These are phyloP conservation scores for Abramis brama DNA, from an alignment of 2,113 vertebrate species.

Conservation along the genomic window DNA sequence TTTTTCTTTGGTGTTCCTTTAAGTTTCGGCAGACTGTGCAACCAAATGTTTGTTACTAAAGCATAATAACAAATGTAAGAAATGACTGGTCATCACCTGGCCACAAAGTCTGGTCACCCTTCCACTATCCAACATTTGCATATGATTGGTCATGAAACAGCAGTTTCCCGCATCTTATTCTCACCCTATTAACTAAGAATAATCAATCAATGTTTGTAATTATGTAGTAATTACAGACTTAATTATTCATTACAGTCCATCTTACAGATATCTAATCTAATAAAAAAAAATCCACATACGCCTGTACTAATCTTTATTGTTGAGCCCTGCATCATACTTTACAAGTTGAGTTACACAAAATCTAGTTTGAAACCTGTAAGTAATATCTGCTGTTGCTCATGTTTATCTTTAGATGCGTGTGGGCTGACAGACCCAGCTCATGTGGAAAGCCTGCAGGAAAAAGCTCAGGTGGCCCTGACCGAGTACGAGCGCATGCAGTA, in stretches of 20 bases:
- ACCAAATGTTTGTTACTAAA: not conserved
- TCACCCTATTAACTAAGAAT: not conserved
- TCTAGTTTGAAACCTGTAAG: not conserved
- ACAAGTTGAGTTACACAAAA: not conserved
- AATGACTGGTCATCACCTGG: not conserved
- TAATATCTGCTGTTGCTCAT: conserved; percentile 26
- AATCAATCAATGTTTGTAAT: not conserved
- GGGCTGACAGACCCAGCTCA: conserved; percentile 90
- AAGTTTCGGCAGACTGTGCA: not conserved
- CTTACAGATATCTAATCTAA: not conserved
- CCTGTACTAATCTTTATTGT: not conserved
- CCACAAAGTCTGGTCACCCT: not conserved
- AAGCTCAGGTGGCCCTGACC: conserved; percentile 92
- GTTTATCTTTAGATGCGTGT: conserved; percentile 83
- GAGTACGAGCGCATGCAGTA: conserved; percentile 92
- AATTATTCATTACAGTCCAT: not conserved
- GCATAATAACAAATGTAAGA: not conserved
- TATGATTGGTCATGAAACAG: not conserved
- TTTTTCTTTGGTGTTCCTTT: not conserved
- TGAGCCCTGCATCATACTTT: not conserved
- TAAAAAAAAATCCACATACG: no score
- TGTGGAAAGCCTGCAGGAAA: conserved; percentile 94
- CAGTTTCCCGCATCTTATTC: not conserved
- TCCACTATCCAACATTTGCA: not conserved
- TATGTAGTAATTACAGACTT: not conserved